These are phyloP conservation scores for Himalopsyche japonica DNA, from an alignment of 2,888 invertebrate species.

Conservation along the genomic window DNA sequence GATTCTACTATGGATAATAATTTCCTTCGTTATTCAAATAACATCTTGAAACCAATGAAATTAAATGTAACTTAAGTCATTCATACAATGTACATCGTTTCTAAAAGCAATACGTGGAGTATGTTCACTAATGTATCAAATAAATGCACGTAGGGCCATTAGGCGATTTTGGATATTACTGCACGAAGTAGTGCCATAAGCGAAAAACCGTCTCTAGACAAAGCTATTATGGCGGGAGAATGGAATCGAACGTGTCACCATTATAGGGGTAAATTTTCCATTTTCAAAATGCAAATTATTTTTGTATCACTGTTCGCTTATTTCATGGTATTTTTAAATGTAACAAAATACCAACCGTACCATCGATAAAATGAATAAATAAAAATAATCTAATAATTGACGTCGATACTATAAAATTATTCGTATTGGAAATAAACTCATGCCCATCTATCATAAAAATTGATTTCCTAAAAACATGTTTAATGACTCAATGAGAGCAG, in stretches of 20 bases:
- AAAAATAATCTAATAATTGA: no score
- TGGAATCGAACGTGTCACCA: background rate
- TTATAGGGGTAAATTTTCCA: background rate
- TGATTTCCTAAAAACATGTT: no score
- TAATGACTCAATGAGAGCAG: no score
- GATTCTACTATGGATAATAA: background rate
- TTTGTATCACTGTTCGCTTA: background rate
- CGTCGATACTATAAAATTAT: no score
- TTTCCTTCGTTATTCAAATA: background rate
- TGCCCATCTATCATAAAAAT: no score
- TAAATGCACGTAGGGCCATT: background rate
- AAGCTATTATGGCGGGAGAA: background rate
- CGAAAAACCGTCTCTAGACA: background rate
- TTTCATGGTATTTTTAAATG: background rate
- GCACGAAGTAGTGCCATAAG: slow-evolving; percentile 1
- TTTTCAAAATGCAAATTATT: background rate
- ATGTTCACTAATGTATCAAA: slow-evolving; percentile 1
- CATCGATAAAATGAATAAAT: no score
- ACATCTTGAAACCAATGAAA: background rate
- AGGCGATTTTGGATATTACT: background rate
- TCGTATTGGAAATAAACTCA: no score
- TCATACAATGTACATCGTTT: background rate
- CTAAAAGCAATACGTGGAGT: background rate
- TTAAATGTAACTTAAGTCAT: background rate
- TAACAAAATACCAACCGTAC: no score